These are phyloP conservation scores for Cepphus grylle DNA, from an alignment of 2,113 vertebrate species.

Conservation along the genomic window DNA sequence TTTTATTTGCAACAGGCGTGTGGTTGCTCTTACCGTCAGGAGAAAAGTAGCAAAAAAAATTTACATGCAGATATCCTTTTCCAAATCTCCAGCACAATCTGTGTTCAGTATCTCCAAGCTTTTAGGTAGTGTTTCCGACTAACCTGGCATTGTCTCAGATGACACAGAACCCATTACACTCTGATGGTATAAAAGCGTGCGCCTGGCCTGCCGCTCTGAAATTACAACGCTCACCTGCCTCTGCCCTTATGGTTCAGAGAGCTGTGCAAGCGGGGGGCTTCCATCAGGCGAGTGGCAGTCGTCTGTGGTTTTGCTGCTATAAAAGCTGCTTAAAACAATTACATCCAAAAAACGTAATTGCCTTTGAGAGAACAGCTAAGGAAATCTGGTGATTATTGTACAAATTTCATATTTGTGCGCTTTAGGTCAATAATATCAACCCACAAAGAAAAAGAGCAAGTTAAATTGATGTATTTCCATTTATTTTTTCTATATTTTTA, in stretches of 20 bases:
- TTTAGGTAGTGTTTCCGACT: neutral
- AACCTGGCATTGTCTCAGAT: neutral
- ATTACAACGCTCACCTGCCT: neutral
- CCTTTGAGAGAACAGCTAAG: neutral
- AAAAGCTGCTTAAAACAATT: neutral
- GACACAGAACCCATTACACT: neutral
- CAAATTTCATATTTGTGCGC: neutral
- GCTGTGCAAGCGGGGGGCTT: neutral
- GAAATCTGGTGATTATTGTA: neutral
- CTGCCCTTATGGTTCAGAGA: neutral
- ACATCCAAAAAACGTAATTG: neutral
- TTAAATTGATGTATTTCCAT: neutral
- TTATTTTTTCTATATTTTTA: neutral
- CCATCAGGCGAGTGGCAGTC: neutral
- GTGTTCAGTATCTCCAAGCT: neutral
- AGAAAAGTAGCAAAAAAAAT: neutral
- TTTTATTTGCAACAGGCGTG: neutral
- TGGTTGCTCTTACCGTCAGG: neutral
- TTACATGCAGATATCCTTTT: neutral
- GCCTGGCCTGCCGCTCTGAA: neutral
- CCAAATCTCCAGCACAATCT: neutral
- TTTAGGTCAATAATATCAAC: neutral
- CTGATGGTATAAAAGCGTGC: accelerated
- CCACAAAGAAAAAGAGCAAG: neutral
- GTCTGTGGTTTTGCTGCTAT: neutral